A percentile compares a stretch with the other conserved stretches of the same genome.
Evolutionary conservation across 2,888 invertebrate species (phyloP).

Genomic region (Prionchulus punctatus): DNA sequence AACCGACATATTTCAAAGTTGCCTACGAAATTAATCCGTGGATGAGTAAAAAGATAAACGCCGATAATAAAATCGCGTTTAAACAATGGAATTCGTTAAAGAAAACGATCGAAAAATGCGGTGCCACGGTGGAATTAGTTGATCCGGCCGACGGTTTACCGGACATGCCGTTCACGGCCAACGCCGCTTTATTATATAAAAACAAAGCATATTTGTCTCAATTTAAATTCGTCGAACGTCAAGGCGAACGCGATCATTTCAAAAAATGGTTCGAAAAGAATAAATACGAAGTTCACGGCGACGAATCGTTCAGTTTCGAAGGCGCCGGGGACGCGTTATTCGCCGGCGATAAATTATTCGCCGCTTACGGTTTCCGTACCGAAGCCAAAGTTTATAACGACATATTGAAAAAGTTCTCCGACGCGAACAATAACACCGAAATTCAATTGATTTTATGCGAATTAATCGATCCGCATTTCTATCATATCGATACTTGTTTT

Average conservation of each 20-base stretch:
- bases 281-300: slow-evolving; percentile 21
- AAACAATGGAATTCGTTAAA: slow-evolving; percentile 24
- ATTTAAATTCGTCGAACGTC: slow-evolving; percentile 21
- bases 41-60: slow-evolving; percentile 20
- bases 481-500: slow-evolving; percentile 28
- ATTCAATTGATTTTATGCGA: slow-evolving; percentile 14
- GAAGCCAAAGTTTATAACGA: background rate
- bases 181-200: slow-evolving; percentile 25
- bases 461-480: slow-evolving; percentile 22
- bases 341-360: slow-evolving; percentile 9
- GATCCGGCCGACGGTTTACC: slow-evolving; percentile 13
- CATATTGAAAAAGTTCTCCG: background rate
- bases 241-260: slow-evolving; percentile 23
- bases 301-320: slow-evolving; percentile 25
- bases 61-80: slow-evolving; percentile 18
- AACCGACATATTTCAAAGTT: slow-evolving; percentile 25
- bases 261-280: slow-evolving; percentile 20
- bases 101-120: slow-evolving; percentile 19
- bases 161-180: slow-evolving; percentile 28
- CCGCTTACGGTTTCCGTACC: slow-evolving; percentile 9
- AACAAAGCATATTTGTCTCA: slow-evolving; percentile 26
- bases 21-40: slow-evolving; percentile 28
- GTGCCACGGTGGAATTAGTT: slow-evolving; percentile 14
- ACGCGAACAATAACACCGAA: background rate
- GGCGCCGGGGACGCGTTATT: slow-evolving; percentile 12